Conservation (phyloP, 2,113 vertebrate genomes). For the Eonycteris spelaea region DNA sequence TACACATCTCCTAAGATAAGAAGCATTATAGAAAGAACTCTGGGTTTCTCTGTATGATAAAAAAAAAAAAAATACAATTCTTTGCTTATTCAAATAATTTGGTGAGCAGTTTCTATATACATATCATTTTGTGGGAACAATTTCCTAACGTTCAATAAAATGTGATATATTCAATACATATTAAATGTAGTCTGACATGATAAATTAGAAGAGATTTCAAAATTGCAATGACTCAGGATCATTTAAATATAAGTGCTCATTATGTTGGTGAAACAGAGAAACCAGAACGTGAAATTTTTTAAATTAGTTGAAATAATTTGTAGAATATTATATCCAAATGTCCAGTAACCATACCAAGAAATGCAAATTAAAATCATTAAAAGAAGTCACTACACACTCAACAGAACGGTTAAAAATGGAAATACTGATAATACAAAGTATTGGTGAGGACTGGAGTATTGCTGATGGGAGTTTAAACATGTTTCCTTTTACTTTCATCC, state of each 20-base stretch:
- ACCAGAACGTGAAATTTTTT: not conserved
- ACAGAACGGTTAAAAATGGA: not conserved
- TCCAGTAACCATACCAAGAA: not conserved
- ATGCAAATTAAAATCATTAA: not conserved
- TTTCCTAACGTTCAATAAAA: constrained; percentile 8
- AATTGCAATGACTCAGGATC: not conserved
- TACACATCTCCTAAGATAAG: not conserved
- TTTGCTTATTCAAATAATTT: constrained; percentile 1
- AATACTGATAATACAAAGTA: not conserved
- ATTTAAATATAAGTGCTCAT: constrained; percentile 12
- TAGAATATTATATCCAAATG: not conserved
- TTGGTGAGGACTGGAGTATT: not conserved
- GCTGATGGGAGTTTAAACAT: not conserved
- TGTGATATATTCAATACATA: not conserved
- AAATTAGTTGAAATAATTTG: not conserved
- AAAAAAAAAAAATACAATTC: constrained; percentile 23
- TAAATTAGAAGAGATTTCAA: constrained; percentile 2
- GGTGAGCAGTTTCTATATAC: not conserved
- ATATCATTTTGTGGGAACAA: not conserved
- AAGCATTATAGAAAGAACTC: not conserved
- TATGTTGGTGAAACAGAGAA: not conserved
- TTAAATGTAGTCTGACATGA: not conserved
- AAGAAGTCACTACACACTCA: not conserved
- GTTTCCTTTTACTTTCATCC: not conserved
- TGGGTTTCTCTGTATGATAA: not conserved